A percentile compares a stretch with the other conserved stretches of the same genome.
Conservation (phyloP, 1,140 invertebrate species). For the Fopius arisanus region DNA sequence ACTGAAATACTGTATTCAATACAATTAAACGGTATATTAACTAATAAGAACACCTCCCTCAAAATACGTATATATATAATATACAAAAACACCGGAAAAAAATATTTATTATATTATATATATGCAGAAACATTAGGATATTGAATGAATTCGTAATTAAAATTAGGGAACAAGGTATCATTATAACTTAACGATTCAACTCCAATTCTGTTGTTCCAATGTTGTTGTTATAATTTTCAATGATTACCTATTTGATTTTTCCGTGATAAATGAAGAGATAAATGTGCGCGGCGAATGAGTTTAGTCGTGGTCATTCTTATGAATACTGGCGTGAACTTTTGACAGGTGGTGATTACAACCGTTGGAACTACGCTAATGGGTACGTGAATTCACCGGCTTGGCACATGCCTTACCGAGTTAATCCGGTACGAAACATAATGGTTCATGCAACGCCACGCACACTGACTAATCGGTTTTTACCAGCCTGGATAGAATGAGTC, state of each 20-base stretch:
- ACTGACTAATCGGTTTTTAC: constrained; percentile 65
- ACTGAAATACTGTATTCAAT: constrained; percentile 38
- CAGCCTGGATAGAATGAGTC: constrained; percentile 54
- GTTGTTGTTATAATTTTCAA: not conserved
- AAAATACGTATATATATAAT: not conserved
- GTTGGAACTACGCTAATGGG: constrained; percentile 63
- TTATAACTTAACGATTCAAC: constrained; percentile 3
- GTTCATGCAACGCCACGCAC: constrained; percentile 64
- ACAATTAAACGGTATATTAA: constrained; percentile 33
- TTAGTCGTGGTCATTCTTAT: constrained; percentile 27
- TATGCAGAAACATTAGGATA: constrained; percentile 5
- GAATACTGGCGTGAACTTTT: constrained; percentile 46
- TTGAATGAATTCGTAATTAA: constrained; percentile 30
- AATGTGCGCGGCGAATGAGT: not conserved
- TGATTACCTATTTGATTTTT: not conserved
- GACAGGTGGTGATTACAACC: constrained; percentile 64
- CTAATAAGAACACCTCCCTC: constrained; percentile 25
- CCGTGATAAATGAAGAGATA: constrained; percentile 12
- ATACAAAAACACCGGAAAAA: constrained; percentile 18
- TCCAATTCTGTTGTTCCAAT: not conserved
- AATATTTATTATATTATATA: constrained; percentile 28
- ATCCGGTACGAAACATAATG: constrained; percentile 65
- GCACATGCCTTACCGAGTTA: constrained; percentile 63
- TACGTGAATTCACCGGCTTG: constrained; percentile 64
- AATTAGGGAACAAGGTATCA: constrained; percentile 39